phyloP scores from a whole-genome alignment of 1,140 invertebrate genomes.

The Orussus abietinus region DNA sequence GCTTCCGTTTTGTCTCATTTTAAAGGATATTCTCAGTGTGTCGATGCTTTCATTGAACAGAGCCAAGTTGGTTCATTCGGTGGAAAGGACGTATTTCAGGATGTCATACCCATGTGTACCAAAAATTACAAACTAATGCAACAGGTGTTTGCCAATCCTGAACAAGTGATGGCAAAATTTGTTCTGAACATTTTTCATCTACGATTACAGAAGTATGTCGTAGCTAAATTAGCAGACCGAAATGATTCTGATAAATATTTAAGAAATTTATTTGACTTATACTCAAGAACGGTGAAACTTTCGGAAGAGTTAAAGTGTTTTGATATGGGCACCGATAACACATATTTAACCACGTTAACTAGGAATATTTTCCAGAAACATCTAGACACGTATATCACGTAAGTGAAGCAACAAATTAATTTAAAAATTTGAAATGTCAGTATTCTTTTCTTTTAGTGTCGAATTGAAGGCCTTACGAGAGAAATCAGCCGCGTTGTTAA shows the following conservation, averaged over 20 bases:
- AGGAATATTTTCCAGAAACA: constrained; percentile 81
- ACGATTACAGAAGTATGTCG: constrained; percentile 84
- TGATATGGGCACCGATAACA: constrained; percentile 77
- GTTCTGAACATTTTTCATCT: constrained; percentile 94
- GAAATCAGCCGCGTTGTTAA: constrained; percentile 69
- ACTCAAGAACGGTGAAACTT: constrained; percentile 75
- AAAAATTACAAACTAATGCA: constrained; percentile 85
- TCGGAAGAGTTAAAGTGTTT: constrained; percentile 69
- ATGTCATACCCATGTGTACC: constrained; percentile 86
- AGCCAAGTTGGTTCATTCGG: constrained; percentile 80
- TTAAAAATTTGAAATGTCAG: constrained; percentile 11
- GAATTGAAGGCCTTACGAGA: constrained; percentile 77
- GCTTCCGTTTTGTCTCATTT: constrained; percentile 91
- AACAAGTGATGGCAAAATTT: constrained; percentile 98
- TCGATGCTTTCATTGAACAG: constrained; percentile 96
- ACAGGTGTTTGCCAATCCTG: constrained; percentile 93
- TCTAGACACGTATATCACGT: constrained; percentile 74
- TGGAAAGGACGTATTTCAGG: constrained; percentile 85
- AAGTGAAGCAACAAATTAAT: constrained; percentile 31
- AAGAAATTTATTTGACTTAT: constrained; percentile 82
- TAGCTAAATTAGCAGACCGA: constrained; percentile 73
- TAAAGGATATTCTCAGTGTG: constrained; percentile 92
- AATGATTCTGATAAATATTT: constrained; percentile 85
- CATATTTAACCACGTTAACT: constrained; percentile 76
- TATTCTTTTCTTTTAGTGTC: constrained; percentile 52